Evolutionary conservation across 1,140 invertebrate genomes (phyloP), one percentile per base, ranked within the genome.

Genomic region (Homalodisca vitripennis): DNA sequence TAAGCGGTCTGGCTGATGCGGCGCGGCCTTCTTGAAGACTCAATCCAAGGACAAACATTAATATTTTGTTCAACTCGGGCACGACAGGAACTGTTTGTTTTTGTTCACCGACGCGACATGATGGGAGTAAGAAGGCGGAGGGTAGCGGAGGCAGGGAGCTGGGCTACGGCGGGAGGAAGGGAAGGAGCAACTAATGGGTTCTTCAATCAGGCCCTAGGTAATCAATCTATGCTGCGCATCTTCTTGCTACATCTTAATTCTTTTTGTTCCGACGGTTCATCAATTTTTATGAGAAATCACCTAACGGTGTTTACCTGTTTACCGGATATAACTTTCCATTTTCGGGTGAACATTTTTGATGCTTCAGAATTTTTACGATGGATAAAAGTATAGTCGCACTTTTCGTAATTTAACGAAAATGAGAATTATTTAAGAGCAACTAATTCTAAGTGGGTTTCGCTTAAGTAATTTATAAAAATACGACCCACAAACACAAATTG

Each of bases 251-350:
- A 27, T 60, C 55, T 60, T 60, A 60, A 60, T 60, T 60, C 55
- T 60, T 60, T 60, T 60, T 60, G 27, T 60, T 60, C 55, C 27
- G 3, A n/a, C 27, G 22, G 55, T 60, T 60, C 55, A 60, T 60
- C 55, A 60, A 60, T 60, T 60, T 60, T 60, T 60, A 60, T 60
- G 55, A 60, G 29, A 60, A 60, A 60, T 60, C 29, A 3, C 55
- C 6, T n/a, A 10, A 22, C 6, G 34, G 17, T 41, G 34, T 41
- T 41, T 41, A 41, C 34, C 17, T 6, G 34, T 41, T 41, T 41
- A n/a, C n/a, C n/a, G n/a, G n/a, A n/a, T n/a, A n/a, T n/a, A n/a
- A n/a, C n/a, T n/a, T n/a, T n/a, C n/a, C n/a, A n/a, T n/a, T n/a
- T n/a, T n/a, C n/a, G n/a, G n/a, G n/a, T n/a, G n/a, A n/a, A n/a